Conservation (phyloP, 2,888 invertebrate genomes). For the Acanthopleura granulata region DNA sequence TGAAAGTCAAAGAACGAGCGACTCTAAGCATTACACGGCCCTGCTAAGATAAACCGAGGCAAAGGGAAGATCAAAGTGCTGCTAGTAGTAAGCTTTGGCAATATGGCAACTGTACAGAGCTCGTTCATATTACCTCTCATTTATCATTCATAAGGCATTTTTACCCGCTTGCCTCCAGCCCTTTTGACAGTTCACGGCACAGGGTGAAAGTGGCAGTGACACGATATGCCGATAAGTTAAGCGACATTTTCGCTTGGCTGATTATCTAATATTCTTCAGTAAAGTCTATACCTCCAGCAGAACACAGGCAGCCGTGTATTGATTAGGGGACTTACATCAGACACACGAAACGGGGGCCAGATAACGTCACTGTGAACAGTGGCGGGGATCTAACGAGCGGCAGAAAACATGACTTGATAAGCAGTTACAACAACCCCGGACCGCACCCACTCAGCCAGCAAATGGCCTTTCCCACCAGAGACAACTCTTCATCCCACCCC, state of each 20-base stretch:
- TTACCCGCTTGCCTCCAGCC: constrained; percentile 13
- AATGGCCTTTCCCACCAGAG: too few species aligned
- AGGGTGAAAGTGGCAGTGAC: constrained; percentile 18
- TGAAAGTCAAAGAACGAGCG: too few species aligned
- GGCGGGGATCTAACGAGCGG: too few species aligned
- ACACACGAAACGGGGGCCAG: not conserved
- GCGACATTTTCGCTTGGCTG: constrained; percentile 8
- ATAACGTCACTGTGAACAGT: too few species aligned
- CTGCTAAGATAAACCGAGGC: not conserved
- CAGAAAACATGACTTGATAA: too few species aligned
- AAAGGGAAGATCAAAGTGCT: not conserved
- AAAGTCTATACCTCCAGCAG: constrained; percentile 1
- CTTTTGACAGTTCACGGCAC: constrained; percentile 14
- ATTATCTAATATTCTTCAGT: constrained; percentile 14
- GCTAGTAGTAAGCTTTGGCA: not conserved
- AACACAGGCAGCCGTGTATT: not conserved
- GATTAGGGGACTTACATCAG: not conserved
- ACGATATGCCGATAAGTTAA: constrained; percentile 14
- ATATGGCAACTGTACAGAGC: not conserved
- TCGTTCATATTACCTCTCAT: not conserved
- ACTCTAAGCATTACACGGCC: too few species aligned
- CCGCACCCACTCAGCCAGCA: too few species aligned
- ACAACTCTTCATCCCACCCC: too few species aligned
- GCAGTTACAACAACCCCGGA: too few species aligned
- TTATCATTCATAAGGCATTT: constrained; percentile 14